These are phyloP conservation scores for Apaloderma vittatum DNA, from an alignment of 2,113 vertebrate species.

Conservation along the genomic window DNA sequence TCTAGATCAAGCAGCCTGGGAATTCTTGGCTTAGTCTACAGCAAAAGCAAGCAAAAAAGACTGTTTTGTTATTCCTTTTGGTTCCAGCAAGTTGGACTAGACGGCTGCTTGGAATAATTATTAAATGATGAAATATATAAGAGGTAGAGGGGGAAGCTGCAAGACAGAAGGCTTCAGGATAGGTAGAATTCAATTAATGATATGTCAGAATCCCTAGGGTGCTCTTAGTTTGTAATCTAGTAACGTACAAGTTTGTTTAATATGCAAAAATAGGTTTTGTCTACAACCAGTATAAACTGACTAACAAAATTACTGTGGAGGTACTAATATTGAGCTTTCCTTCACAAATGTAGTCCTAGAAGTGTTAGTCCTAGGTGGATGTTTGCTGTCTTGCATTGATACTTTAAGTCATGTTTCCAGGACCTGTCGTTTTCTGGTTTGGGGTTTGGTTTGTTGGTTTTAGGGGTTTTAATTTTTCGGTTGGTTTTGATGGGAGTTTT, in stretches of 20 bases:
- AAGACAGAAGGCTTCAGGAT: not conserved
- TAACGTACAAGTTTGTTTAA: not conserved
- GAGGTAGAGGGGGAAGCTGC: not conserved
- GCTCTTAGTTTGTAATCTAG: not conserved
- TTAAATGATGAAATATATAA: not conserved
- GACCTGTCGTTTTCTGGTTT: not conserved
- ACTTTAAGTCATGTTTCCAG: not conserved
- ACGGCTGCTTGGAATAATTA: not conserved
- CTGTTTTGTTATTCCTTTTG: not conserved
- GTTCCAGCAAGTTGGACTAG: conserved; percentile 35
- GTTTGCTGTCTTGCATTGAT: not conserved
- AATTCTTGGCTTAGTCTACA: not conserved
- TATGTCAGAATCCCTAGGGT: not conserved
- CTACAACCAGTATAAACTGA: not conserved
- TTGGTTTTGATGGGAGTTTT: no score
- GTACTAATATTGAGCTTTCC: not conserved
- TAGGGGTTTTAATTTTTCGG: no score
- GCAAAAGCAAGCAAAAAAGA: not conserved
- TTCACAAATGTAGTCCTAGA: not conserved
- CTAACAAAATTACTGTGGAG: not conserved
- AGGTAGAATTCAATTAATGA: not conserved
- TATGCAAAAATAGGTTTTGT: not conserved
- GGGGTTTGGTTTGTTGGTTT: no score
- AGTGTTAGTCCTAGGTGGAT: not conserved
- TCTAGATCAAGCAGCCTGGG: not conserved